Percentiles rank a stretch among this genome's conserved stretches.
These are phyloP conservation scores for Trachelus iudaicus DNA, from an alignment of 2,888 invertebrate genomes.

Conservation along the genomic window DNA sequence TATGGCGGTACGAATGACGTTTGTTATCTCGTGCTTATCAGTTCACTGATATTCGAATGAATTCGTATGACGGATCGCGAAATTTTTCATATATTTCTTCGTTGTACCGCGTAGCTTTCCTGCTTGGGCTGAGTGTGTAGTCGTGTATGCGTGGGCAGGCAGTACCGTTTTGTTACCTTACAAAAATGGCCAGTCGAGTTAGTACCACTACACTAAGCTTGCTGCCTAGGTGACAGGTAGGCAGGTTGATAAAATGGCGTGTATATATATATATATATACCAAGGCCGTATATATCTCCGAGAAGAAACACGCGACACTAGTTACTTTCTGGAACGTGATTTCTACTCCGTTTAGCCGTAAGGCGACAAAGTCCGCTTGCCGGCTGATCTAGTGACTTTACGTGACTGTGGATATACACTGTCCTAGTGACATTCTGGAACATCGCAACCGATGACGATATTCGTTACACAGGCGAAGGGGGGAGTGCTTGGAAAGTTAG, in stretches of 20 bases:
- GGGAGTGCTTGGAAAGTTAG: neutral
- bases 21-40: neutral
- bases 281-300: neutral
- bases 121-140: neutral
- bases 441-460: neutral
- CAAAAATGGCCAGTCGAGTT: neutral
- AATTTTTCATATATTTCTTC: neutral
- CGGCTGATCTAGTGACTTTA: neutral
- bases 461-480: neutral
- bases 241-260: neutral
- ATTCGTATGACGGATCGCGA: neutral
- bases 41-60: neutral
- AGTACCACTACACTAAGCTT: neutral
- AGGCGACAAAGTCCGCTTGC: neutral
- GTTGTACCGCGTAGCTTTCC: neutral
- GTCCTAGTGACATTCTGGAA: neutral
- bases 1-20: neutral
- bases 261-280: neutral
- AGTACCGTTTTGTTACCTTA: neutral
- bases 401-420: neutral
- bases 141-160: neutral
- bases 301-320: neutral
- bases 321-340: conserved; percentile 1
- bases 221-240: neutral
- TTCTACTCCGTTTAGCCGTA: neutral